Evolutionary conservation across 2,797 vertebrate genomes (phyloP).

Genomic region (Peromyscus attwateri): DNA sequence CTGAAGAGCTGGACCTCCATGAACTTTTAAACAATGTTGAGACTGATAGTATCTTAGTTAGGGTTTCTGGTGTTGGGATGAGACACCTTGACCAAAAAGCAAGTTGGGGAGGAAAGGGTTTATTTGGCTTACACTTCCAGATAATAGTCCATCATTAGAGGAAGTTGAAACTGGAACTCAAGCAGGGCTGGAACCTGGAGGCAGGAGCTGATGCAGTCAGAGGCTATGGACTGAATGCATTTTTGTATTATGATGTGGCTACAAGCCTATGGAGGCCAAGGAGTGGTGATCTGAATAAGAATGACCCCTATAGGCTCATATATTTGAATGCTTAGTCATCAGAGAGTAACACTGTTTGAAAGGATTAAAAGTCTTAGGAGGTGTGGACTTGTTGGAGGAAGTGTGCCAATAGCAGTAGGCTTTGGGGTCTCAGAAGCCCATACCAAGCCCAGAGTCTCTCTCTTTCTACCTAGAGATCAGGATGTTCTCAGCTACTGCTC

Average conservation of each 20-base stretch:
- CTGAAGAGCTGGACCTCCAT: neutral
- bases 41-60: neutral
- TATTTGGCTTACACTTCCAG: neutral
- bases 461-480: neutral
- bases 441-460: neutral
- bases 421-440: neutral
- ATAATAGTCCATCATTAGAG: neutral
- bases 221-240: neutral
- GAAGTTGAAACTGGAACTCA: neutral
- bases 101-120: neutral
- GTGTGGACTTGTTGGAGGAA: neutral
- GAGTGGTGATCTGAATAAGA: neutral
- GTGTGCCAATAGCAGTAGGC: neutral
- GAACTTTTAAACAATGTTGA: neutral
- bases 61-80: neutral
- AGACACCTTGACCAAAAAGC: neutral
- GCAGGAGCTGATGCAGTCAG: neutral
- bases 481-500: neutral
- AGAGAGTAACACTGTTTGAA: neutral
- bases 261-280: neutral
- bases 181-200: neutral
- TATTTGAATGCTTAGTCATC: too few species aligned
- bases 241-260: neutral
- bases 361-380: neutral
- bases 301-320: too few species aligned